Evolutionary conservation across 2,113 vertebrate species (phyloP).

Genomic region (Pimephales promelas): DNA sequence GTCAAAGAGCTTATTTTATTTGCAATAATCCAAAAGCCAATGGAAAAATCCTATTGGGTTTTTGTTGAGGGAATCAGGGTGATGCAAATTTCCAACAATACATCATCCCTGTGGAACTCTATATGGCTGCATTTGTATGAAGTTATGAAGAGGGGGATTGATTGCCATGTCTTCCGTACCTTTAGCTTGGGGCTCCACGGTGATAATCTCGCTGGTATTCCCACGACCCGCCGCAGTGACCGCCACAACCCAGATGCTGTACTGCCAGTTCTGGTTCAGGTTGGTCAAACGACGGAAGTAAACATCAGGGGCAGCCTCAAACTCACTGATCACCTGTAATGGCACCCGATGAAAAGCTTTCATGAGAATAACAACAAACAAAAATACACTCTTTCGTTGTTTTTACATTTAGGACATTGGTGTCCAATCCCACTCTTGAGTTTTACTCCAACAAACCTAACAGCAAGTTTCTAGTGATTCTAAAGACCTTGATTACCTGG

Average conservation of each 20-base stretch:
- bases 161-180: conserved; percentile 70
- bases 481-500: background rate
- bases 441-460: background rate
- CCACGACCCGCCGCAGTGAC: conserved; percentile 95
- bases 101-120: too few species aligned
- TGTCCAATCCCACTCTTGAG: background rate
- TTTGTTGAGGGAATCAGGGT: too few species aligned
- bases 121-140: background rate
- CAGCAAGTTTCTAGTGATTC: background rate
- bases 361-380: background rate
- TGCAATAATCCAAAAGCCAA: background rate
- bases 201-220: conserved; percentile 96
- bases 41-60: too few species aligned
- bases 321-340: conserved; percentile 96
- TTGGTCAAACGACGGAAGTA: conserved; percentile 96
- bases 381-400: background rate
- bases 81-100: too few species aligned
- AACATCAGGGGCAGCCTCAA: conserved; percentile 93
- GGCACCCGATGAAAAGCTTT: conserved; percentile 59
- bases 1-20: background rate
- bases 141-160: background rate
- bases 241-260: conserved; percentile 97
- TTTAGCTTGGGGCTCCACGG: conserved; percentile 92
- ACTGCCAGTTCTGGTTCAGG: conserved; percentile 91
- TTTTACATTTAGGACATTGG: background rate